These are phyloP conservation scores for Rhinolophus sinicus DNA, from an alignment of 2,113 vertebrate genomes.

Conservation along the genomic window DNA sequence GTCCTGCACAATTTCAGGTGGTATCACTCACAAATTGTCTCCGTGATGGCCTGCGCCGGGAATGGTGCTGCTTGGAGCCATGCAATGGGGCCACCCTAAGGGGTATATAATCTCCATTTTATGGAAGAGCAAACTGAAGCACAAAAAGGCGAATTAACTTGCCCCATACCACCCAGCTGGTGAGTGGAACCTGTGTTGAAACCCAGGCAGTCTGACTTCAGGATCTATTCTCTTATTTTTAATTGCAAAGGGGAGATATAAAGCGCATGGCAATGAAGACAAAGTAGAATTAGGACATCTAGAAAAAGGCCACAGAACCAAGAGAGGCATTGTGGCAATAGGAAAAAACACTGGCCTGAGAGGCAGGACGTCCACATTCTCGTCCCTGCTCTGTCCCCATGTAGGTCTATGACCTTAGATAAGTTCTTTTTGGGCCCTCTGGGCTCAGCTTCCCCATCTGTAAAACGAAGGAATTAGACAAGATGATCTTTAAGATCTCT, in stretches of 20 bases:
- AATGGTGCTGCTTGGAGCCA: not conserved
- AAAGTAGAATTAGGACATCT: not conserved
- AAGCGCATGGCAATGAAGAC: not conserved
- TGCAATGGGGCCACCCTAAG: not conserved
- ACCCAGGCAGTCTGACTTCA: not conserved
- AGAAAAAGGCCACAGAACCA: not conserved
- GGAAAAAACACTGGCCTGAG: not conserved
- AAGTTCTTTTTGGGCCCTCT: not conserved
- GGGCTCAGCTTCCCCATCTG: conserved; percentile 49
- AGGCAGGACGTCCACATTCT: not conserved
- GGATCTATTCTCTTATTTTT: not conserved
- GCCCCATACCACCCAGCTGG: not conserved
- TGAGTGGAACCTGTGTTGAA: not conserved
- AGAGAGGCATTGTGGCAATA: not conserved
- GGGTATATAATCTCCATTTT: not conserved
- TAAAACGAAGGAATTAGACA: conserved; percentile 53
- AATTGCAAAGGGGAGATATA: not conserved
- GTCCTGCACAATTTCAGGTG: not conserved
- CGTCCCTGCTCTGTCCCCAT: not conserved
- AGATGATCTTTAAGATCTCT: conserved; percentile 63
- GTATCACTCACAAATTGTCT: accelerated
- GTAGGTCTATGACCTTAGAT: not conserved
- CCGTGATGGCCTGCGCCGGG: no score
- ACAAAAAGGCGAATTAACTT: not conserved
- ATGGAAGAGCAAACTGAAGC: not conserved